Evolutionary conservation across 2,797 vertebrate species (phyloP), one percentile per base, ranked within the genome.

Genomic region (Menidia menidia): DNA sequence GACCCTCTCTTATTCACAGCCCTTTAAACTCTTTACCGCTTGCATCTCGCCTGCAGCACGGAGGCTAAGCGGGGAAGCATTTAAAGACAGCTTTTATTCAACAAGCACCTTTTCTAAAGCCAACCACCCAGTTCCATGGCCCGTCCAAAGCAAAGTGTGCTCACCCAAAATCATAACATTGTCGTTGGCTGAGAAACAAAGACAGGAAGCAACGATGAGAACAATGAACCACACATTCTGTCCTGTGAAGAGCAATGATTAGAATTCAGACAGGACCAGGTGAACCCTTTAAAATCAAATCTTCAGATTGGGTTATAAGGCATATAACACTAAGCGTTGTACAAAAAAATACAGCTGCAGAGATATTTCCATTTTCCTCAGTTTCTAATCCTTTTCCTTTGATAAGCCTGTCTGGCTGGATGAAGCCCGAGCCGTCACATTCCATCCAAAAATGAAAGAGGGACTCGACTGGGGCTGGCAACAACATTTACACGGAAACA

Each of bases 401-500:
- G 59, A 83, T 33, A 42, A 70, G 62, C 60, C 60, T 64, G 59
- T 83, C 67, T 53, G 35, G 57, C 58, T 83, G 83, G 78, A 81
- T 73, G 68, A 64, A 58, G 78, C 53, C 69, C 50, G 47, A 73
- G 71, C 75, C 39, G 55, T 83, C 80, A 61, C 77, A 76, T 85
- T 80, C 84, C 79, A 80, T 85, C 86, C 82, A 87, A 52, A 88
- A 86, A 86, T 74, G 74, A 85, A 80, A 84, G 80, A 65, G 59
- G 57, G 85, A 84, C 71, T 83, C 85, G 81, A 84, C 86, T 15
- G 39, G 39, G 48, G 54, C 60, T 74, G 81, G 79, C 77, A 78
- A 81, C 81, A 88, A 88, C 81, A 88, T 90, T 85, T 88, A 84
- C 83, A 89, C 73, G 79, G 78, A 81, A 85, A 83, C 33, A 67